Evolutionary conservation across 2,797 vertebrate species (phyloP).

Genomic region (Pteronotus mesoamericanus): DNA sequence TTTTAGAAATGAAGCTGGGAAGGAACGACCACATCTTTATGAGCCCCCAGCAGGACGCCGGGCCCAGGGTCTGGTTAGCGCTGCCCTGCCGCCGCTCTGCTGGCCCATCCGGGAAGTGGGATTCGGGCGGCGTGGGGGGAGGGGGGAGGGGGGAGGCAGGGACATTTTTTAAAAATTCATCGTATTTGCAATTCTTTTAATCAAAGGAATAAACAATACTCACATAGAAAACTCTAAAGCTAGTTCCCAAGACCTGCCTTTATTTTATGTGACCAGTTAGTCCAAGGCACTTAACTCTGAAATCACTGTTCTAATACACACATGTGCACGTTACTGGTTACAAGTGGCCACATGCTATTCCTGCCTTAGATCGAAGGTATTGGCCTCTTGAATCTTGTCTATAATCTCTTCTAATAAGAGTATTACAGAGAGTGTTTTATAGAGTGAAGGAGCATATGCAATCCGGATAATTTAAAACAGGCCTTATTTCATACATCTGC

Average conservation of each 20-base stretch:
- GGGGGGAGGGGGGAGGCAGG: neutral
- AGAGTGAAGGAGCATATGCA: neutral
- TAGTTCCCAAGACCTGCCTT: constrained; percentile 20
- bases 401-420: neutral
- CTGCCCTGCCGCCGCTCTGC: neutral
- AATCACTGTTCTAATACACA: neutral
- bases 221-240: constrained; percentile 12
- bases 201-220: constrained; percentile 42
- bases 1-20: neutral
- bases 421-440: neutral
- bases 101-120: neutral
- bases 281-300: neutral
- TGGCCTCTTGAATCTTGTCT: neutral
- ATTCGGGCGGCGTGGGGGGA: too few species aligned
- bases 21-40: neutral
- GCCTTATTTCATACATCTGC: neutral
- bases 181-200: constrained; percentile 52
- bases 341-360: neutral
- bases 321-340: neutral
- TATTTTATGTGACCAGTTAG: constrained; percentile 30
- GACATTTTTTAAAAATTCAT: neutral
- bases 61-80: neutral
- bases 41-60: neutral
- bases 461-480: neutral
- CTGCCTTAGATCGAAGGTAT: neutral